phyloP scores from a whole-genome alignment of 2,113 vertebrate genomes.

The Carollia perspicillata region DNA sequence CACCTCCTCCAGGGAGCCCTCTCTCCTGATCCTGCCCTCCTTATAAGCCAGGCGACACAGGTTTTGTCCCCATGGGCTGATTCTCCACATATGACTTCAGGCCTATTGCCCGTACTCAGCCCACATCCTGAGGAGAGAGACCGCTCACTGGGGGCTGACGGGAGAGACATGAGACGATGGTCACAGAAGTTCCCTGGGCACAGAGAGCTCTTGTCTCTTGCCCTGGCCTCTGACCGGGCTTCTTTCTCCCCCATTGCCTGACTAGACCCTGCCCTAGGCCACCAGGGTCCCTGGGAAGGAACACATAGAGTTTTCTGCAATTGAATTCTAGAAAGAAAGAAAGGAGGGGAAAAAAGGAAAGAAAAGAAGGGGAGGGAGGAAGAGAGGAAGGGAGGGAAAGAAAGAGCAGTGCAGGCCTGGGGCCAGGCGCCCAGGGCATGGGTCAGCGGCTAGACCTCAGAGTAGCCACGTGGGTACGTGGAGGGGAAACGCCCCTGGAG shows the following conservation, averaged over 20 bases:
- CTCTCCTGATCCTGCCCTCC: neutral
- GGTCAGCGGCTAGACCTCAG: neutral
- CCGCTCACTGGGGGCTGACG: accelerated
- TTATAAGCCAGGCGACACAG: neutral
- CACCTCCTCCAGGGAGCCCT: neutral
- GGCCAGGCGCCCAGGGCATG: neutral
- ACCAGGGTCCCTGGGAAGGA: neutral
- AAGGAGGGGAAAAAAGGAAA: too few relatives aligned
- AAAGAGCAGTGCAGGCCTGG: neutral
- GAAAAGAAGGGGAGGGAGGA: neutral
- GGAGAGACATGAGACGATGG: neutral
- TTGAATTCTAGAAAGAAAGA: neutral
- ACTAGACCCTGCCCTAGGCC: neutral
- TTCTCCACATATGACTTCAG: neutral
- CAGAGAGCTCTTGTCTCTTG: neutral
- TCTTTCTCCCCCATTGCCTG: neutral
- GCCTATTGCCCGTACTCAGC: neutral
- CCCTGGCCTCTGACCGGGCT: neutral
- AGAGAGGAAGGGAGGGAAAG: neutral
- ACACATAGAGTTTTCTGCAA: neutral
- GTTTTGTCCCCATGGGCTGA: neutral
- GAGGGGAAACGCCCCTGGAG: neutral
- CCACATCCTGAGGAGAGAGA: neutral
- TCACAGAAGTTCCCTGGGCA: neutral
- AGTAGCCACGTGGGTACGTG: neutral